Percentiles rank a stretch among this genome's conserved stretches.
phyloP scores from a whole-genome alignment of 35 echinoderm and acorn worm species.

The Ophioderma brevispina region DNA sequence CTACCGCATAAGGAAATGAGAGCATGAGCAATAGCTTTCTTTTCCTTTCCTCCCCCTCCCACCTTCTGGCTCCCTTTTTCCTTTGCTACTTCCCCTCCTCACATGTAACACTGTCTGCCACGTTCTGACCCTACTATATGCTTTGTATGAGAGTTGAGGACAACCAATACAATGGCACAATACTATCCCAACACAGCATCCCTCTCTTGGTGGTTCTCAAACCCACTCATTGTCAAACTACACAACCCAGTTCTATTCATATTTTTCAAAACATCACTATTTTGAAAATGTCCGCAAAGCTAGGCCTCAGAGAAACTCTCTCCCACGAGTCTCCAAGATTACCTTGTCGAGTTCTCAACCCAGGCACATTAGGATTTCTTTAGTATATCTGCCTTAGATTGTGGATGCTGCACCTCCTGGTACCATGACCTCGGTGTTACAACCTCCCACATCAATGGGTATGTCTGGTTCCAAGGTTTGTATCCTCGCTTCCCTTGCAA shows the following conservation, averaged over 20 bases:
- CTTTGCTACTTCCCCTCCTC: no score
- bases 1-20: no score
- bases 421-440: slow-evolving; percentile 71
- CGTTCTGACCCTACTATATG: no score
- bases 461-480: slow-evolving; percentile 91
- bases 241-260: background rate
- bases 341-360: slow-evolving; percentile 66
- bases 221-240: no score
- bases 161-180: no score
- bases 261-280: slow-evolving; percentile 28
- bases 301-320: slow-evolving; percentile 25
- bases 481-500: slow-evolving; percentile 75
- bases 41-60: no score
- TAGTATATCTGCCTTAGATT: slow-evolving; percentile 44
- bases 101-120: no score
- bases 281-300: slow-evolving; percentile 54
- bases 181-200: slow-evolving; percentile 35
- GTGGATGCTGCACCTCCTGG: slow-evolving; percentile 57
- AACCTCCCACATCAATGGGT: slow-evolving; percentile 91
- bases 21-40: no score
- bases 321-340: slow-evolving; percentile 41
- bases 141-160: no score
- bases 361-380: slow-evolving; percentile 76
- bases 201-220: slow-evolving; percentile 51
- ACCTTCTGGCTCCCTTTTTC: no score